Conservation (phyloP, 2,797 vertebrate species). For the Hozukius guyotensis region DNA sequence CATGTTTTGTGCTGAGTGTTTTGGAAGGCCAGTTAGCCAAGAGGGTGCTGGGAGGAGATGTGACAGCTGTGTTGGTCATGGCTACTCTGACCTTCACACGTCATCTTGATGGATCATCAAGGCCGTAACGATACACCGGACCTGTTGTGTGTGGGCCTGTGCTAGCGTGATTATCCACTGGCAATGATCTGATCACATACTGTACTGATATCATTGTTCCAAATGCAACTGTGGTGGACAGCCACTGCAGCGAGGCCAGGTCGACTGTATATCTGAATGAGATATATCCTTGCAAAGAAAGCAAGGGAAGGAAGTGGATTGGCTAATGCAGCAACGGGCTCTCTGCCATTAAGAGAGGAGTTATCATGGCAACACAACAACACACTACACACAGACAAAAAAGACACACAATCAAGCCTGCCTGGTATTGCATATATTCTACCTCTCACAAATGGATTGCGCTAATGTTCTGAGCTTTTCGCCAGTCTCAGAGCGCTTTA, state of each 20-base stretch:
- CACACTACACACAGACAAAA: slow-evolving; percentile 31
- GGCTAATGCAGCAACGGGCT: slow-evolving; percentile 53
- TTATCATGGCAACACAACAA: slow-evolving; percentile 64
- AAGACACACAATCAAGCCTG: slow-evolving; percentile 38
- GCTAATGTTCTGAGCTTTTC: slow-evolving; percentile 73
- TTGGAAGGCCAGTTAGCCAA: slow-evolving; percentile 74
- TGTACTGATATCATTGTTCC: slow-evolving; percentile 40
- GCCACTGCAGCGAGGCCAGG: slow-evolving; percentile 25
- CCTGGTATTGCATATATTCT: slow-evolving; percentile 43
- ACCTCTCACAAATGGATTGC: slow-evolving; percentile 70
- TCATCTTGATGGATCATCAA: slow-evolving; percentile 75
- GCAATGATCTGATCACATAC: slow-evolving; percentile 50
- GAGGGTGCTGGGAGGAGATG: slow-evolving; percentile 73
- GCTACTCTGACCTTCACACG: slow-evolving; percentile 83
- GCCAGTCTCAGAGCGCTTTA: slow-evolving; percentile 66
- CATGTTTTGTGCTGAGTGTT: slow-evolving; percentile 69
- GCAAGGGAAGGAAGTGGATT: slow-evolving; percentile 58
- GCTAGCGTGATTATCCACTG: slow-evolving; percentile 46
- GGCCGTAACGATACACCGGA: slow-evolving; percentile 64
- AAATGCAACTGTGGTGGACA: slow-evolving; percentile 23
- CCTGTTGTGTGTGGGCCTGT: slow-evolving; percentile 59
- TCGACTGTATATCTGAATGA: slow-evolving; percentile 27
- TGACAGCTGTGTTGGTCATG: slow-evolving; percentile 83
- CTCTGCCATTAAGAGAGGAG: slow-evolving; percentile 48
- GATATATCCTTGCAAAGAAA: slow-evolving; percentile 33